Evolutionary conservation across 1,140 invertebrate genomes (phyloP), one percentile per base, ranked within the genome.

Genomic region (Semibalanus balanoides): DNA sequence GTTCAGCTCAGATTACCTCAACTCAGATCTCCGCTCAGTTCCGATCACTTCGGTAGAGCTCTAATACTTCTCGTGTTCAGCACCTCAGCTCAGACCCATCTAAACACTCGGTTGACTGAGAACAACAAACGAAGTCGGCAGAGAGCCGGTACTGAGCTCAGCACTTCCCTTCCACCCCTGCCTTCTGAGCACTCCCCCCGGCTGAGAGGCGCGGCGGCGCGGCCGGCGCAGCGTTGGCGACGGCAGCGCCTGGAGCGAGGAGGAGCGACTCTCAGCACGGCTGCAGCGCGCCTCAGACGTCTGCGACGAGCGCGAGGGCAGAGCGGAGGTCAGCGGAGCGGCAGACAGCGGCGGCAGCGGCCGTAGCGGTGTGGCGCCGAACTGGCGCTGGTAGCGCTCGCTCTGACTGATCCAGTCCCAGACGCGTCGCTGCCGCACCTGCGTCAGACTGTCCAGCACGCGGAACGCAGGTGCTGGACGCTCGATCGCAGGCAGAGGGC

Each of bases 391-490:
- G 51, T 22, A 64, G 51, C 51, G 51, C 51, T 64, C 51, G 51
- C 22, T 64, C 51, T 64, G 11, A 25, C 51, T 64, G 1, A 64
- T 25, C 51, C 51, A 64, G 11, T 64, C 51, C 51, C 9, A 64
- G 51, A 64, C 51, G 51, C 51, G 51, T 14, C 78, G 30, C 40
- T 77, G 77, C 5, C 77, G 76, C 31, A 78, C 77, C 69, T 78
- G 78, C 31, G 73, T 76, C 40, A 79, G 74, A 31, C 77, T 78
- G 77, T 79, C 51, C 51, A 64, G 51, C 22, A 64, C 51, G 22
- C 51, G 51, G 51, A 64, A 64, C 11, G 51, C 14, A 64, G 51
- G 14, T 64, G 51, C 14, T 64, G 51, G 51, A 64, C 51, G 51
- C 11, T 25, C 11, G 9, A 25, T 64, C 1, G 11, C 51, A 25